Evolutionary conservation across 2,888 invertebrate genomes (phyloP), one percentile per base, ranked within the genome.

Genomic region (Dasysyrphus albostriatus): DNA sequence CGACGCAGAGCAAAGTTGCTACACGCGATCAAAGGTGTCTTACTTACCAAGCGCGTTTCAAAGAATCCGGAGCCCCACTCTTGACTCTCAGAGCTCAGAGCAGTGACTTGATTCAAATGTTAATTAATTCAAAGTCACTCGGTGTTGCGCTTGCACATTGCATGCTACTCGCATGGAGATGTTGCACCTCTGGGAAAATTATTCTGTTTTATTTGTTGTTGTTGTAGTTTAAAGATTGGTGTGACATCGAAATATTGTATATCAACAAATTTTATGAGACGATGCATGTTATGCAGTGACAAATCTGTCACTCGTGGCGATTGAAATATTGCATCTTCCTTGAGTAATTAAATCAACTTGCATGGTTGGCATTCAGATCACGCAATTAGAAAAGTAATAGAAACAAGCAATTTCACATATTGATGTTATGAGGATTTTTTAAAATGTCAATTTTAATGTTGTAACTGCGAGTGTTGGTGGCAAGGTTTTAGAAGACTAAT

Each of bases 61-160:
- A 34, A 61, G 47, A 75, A 61, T 75, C 70, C 63, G 14, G 32
- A 54, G 34, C 14, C 12, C 16, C 67, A 29, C 72, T 19, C 56
- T 58, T 9, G 34, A 16, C 7, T 29, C 29, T 19, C 32, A 56
- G 16, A 34, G 56, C 34, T 16, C 10, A 61, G 34, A 34, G 16
- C 61, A 61, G 59, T 59, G 77, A 24, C 69, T 69, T 65, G 73
- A 72, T 72, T 76, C 72, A 84, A 84, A 84, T 84, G 84, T 84
- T 84, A 84, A 84, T 84, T 80, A 76, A 84, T 84, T 84, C 84
- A 80, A 70, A 75, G 54, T 39, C 63, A 67, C 37, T 80, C 51
- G 19, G n/a, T 42, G 65, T 59, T 79, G 58, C 72, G 32, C 58
- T 67, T 79, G 29, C 54, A 54, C 42, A 63, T 63, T 70, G 70